These are phyloP conservation scores for Tenthredo notha DNA, from an alignment of 2,888 invertebrate genomes.

Conservation along the genomic window DNA sequence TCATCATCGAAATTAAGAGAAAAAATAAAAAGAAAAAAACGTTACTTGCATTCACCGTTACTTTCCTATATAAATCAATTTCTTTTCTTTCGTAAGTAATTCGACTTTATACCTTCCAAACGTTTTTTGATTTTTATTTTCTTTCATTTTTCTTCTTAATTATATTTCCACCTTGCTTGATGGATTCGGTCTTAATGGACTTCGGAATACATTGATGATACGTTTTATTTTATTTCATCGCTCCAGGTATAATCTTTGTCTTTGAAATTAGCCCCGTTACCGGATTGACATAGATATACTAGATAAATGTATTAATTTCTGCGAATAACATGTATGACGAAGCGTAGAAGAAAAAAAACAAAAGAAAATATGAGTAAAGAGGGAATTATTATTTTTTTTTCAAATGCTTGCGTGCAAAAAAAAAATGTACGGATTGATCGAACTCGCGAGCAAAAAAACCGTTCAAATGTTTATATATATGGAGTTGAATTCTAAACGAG, in stretches of 20 bases:
- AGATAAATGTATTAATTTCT: not conserved
- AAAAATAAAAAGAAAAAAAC: not conserved
- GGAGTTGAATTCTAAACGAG: not conserved
- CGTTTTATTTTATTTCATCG: not conserved
- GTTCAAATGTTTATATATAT: not conserved
- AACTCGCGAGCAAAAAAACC: not conserved
- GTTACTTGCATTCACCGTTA: not conserved
- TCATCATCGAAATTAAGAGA: not conserved
- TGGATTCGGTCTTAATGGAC: slow-evolving; percentile 3
- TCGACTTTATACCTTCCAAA: not conserved
- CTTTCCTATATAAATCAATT: not conserved
- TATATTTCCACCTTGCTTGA: not conserved
- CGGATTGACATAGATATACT: too few relatives aligned
- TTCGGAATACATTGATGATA: not conserved
- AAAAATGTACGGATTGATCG: not conserved
- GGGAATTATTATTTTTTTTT: too few relatives aligned
- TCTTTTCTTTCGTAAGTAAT: not conserved
- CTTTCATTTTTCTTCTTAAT: not conserved
- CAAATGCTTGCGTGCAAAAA: too few relatives aligned
- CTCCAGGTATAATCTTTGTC: not conserved
- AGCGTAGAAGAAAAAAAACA: not conserved
- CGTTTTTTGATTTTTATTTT: not conserved
- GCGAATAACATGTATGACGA: not conserved
- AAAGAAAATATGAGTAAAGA: not conserved
- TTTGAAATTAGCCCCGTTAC: not conserved